phyloP scores from a whole-genome alignment of 2,888 invertebrate species.

The Caenorhabditis sp. region DNA sequence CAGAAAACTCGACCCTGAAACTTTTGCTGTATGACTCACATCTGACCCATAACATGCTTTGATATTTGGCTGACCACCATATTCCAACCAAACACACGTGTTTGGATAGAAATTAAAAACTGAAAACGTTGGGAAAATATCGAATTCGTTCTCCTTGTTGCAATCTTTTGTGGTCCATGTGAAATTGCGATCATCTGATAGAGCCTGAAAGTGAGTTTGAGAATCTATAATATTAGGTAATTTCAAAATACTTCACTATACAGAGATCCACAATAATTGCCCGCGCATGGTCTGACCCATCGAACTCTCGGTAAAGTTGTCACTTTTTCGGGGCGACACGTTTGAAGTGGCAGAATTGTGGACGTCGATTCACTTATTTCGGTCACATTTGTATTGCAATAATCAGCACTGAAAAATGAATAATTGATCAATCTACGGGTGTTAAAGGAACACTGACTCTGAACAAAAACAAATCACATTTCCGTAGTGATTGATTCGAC shows the following conservation, averaged over 20 bases:
- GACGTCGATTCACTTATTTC: constrained; percentile 10
- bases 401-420: constrained; percentile 30
- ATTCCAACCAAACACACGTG: constrained; percentile 41
- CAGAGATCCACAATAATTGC: constrained; percentile 38
- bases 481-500: constrained; percentile 46
- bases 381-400: constrained; percentile 41
- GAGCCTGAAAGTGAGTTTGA: constrained; percentile 4
- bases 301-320: constrained; percentile 32
- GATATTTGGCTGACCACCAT: constrained; percentile 29
- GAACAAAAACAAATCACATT: constrained; percentile 46
- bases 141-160: constrained; percentile 43
- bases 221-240: neutral
- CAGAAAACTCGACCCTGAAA: too few species aligned
- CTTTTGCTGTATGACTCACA: constrained; percentile 10
- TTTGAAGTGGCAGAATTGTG: constrained; percentile 32
- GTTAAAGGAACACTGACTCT: constrained; percentile 32
- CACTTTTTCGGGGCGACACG: constrained; percentile 34
- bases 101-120: constrained; percentile 43
- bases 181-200: constrained; percentile 15
- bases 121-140: constrained; percentile 42
- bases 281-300: constrained; percentile 47
- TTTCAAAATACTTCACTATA: constrained; percentile 10
- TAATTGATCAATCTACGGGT: too few species aligned
- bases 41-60: constrained; percentile 36
- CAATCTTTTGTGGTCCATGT: constrained; percentile 33